Evolutionary conservation across 2,797 vertebrate species (phyloP).

Genomic region (Apogon hyalosoma): DNA sequence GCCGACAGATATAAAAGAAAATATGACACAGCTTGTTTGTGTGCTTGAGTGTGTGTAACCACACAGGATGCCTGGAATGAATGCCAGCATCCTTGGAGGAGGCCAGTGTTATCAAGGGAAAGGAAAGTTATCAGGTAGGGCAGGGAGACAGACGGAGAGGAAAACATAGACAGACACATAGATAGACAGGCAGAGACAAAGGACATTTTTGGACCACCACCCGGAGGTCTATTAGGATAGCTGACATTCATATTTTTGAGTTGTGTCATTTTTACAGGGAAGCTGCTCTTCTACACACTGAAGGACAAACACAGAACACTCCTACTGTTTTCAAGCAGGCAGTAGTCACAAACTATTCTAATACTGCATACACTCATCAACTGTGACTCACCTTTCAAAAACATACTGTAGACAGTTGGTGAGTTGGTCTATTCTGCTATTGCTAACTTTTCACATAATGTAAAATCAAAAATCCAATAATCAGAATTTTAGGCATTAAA

Average conservation of each 20-base stretch:
- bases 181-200: slow-evolving; percentile 50
- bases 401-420: slow-evolving; percentile 17
- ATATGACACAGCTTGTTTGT: slow-evolving; percentile 48
- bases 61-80: slow-evolving; percentile 54
- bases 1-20: slow-evolving; percentile 47
- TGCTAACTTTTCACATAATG: not conserved
- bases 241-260: slow-evolving; percentile 52
- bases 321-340: slow-evolving; percentile 40
- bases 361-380: slow-evolving; percentile 25
- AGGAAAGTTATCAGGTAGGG: slow-evolving; percentile 59
- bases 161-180: slow-evolving; percentile 28
- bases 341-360: slow-evolving; percentile 34
- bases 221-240: slow-evolving; percentile 34
- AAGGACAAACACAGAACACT: slow-evolving; percentile 47
- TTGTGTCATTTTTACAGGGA: slow-evolving; percentile 23
- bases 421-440: not conserved
- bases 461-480: not conserved
- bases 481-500: too few species aligned
- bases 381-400: slow-evolving; percentile 58
- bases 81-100: slow-evolving; percentile 55
- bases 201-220: slow-evolving; percentile 38
- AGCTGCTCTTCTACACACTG: slow-evolving; percentile 27
- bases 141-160: slow-evolving; percentile 44
- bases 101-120: slow-evolving; percentile 45
- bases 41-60: slow-evolving; percentile 21